These are phyloP conservation scores for Mellivora capensis DNA, from an alignment of 2,113 vertebrate genomes.

Conservation along the genomic window DNA sequence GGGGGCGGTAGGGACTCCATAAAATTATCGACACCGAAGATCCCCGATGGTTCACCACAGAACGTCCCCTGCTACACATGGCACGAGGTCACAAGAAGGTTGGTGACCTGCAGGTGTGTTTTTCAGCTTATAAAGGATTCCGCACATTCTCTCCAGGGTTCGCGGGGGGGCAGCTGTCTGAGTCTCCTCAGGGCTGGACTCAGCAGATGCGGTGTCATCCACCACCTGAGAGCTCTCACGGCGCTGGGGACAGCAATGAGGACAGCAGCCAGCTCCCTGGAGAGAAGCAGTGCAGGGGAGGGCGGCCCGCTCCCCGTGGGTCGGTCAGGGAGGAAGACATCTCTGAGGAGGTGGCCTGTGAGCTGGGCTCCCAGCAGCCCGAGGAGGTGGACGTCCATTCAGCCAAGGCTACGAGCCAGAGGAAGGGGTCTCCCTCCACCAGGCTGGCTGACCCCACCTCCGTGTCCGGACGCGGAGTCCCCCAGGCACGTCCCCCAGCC, in stretches of 20 bases:
- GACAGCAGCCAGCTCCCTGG: not conserved
- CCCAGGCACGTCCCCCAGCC: rapidly evolving
- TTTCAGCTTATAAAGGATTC: not conserved
- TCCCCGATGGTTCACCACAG: rapidly evolving
- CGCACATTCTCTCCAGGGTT: rapidly evolving
- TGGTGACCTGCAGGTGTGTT: not conserved
- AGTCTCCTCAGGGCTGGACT: rapidly evolving
- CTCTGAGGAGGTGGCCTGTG: no score
- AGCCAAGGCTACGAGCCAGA: not conserved
- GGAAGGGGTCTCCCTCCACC: not conserved
- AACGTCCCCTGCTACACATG: rapidly evolving
- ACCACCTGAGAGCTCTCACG: not conserved
- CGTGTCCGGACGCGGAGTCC: rapidly evolving
- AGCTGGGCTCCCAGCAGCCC: not conserved
- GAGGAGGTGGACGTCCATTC: rapidly evolving
- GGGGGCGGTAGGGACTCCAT: not conserved
- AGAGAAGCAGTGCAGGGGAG: rapidly evolving
- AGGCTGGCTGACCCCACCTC: rapidly evolving
- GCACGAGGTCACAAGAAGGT: not conserved
- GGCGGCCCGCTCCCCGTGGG: rapidly evolving
- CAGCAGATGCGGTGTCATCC: rapidly evolving
- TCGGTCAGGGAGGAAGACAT: no score
- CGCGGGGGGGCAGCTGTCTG: rapidly evolving
- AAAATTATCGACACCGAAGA: rapidly evolving
- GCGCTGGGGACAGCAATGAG: not conserved